Conservation (phyloP, 2,888 invertebrate species). For the Onthophagus sagittarius region DNA sequence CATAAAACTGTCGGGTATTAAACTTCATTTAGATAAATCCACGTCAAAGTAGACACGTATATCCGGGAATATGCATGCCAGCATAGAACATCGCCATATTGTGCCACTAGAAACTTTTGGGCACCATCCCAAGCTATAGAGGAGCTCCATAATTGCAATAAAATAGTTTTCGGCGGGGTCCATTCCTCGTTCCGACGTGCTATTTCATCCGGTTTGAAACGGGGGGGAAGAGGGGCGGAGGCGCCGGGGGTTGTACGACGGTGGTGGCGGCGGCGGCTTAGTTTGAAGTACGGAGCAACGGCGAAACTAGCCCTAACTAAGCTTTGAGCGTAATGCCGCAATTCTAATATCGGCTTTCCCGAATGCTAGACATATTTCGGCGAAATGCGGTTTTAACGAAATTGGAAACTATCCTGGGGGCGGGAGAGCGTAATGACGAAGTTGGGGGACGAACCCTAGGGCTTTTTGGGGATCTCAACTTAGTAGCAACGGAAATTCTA, state of each 20-base stretch:
- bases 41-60: not conserved
- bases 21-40: not conserved
- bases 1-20: not conserved
- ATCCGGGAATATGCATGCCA: not conserved
- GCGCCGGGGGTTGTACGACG: not conserved
- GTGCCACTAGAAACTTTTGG: not conserved
- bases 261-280: not conserved
- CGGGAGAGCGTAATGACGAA: conserved; percentile 27
- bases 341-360: conserved; percentile 31
- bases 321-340: conserved; percentile 33
- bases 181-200: not conserved
- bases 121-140: not conserved
- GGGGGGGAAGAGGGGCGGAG: not conserved
- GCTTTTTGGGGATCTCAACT: not conserved
- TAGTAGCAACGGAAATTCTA: conserved; percentile 6
- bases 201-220: not conserved
- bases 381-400: conserved; percentile 33
- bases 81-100: not conserved
- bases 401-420: conserved; percentile 33
- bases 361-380: conserved; percentile 37
- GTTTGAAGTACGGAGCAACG: conserved; percentile 10
- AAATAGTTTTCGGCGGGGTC: not conserved
- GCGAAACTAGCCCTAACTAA: not conserved
- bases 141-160: not conserved
- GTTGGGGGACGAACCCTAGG: conserved; percentile 19